Evolutionary conservation across 2,113 vertebrate genomes (phyloP).

Genomic region (Laterallus jamaicensis): DNA sequence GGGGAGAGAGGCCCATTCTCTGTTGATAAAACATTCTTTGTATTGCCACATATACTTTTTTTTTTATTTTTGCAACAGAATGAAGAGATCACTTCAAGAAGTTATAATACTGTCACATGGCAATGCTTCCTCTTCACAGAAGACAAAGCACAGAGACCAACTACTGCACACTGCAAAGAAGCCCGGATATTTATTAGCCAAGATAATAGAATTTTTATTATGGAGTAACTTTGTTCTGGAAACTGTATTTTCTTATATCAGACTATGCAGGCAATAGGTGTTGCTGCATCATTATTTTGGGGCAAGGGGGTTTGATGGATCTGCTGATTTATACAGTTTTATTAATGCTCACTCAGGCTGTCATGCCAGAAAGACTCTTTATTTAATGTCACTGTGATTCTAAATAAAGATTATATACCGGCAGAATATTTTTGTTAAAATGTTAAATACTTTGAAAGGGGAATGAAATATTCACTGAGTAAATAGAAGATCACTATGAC

Average conservation of each 20-base stretch:
- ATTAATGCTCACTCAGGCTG: neutral
- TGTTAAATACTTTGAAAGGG: neutral
- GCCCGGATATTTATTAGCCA: neutral
- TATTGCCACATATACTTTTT: neutral
- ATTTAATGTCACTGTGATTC: neutral
- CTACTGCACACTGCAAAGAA: neutral
- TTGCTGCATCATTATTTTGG: neutral
- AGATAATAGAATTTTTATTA: neutral
- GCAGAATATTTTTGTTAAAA: neutral
- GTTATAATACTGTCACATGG: constrained; percentile 14
- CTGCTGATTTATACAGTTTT: neutral
- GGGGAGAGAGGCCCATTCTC: neutral
- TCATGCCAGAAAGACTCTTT: neutral
- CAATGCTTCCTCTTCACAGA: constrained; percentile 6
- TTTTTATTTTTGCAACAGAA: neutral
- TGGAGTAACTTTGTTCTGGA: neutral
- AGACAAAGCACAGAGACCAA: constrained; percentile 18
- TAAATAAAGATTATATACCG: neutral
- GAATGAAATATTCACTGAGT: neutral
- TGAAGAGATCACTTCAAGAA: constrained; percentile 44
- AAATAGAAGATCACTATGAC: neutral
- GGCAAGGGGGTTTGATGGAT: neutral
- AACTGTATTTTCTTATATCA: neutral
- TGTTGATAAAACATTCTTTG: constrained; percentile 27
- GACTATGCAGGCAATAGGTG: neutral